phyloP scores from a whole-genome alignment of 2,888 invertebrate genomes.

The Camptogramma bilineatum region DNA sequence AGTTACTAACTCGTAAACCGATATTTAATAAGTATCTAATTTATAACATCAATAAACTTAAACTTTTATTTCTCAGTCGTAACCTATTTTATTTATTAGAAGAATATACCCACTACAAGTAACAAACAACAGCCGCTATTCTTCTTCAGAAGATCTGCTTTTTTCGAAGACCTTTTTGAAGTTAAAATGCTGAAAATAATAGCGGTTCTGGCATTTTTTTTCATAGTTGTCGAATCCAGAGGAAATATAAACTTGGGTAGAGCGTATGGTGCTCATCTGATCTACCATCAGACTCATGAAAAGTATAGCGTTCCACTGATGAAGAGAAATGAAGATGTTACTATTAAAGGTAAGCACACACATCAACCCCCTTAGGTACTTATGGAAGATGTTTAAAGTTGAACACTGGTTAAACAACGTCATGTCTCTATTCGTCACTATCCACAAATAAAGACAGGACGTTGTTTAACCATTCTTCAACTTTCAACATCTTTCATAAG shows the following conservation, averaged over 20 bases:
- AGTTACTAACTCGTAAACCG: background rate
- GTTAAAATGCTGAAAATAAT: slow-evolving; percentile 5
- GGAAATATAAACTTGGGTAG: slow-evolving; percentile 16
- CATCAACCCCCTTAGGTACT: no score
- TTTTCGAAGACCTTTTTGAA: background rate
- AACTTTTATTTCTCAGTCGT: no score
- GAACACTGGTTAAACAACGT: no score
- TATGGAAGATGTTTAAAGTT: no score
- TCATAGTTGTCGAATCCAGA: slow-evolving; percentile 4
- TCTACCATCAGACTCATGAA: slow-evolving; percentile 47
- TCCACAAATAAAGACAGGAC: no score
- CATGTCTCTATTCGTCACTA: no score
- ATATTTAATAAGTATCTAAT: background rate
- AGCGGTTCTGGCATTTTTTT: background rate
- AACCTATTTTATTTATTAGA: no score
- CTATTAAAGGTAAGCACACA: background rate
- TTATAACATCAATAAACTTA: no score
- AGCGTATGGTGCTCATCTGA: slow-evolving; percentile 37
- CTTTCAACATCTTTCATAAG: no score
- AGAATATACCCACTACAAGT: no score
- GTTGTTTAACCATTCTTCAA: no score
- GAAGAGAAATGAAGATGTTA: slow-evolving; percentile 43
- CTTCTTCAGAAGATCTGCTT: background rate
- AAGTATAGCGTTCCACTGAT: slow-evolving; percentile 44
- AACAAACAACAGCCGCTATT: background rate